Base-by-base conservation (phyloP, 2,888 invertebrate species). In the Exephanes ischioxanthus region DNA sequence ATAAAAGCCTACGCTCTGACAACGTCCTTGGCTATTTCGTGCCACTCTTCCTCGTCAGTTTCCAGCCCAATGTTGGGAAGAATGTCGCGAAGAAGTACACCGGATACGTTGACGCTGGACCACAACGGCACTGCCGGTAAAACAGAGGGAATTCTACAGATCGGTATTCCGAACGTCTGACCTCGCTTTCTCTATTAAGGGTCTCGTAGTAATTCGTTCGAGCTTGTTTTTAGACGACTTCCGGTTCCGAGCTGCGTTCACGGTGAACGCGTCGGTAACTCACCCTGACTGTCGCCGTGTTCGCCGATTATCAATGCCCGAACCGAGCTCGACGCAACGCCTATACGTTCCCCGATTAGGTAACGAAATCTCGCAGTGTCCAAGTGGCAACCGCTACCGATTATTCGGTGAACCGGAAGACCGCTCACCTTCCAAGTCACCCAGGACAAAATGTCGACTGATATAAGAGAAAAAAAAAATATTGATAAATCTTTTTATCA, bases 291-390 rank as follows among this genome's bases (percentile, higher is more conserved):
- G 86, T 96, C 95, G 11, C 96, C 96, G 89, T 96, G 96, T 90
- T 96, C 96, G n/a, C 96, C 96, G 85, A 96, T 95, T 76, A 96
- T 95, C 93, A 95, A 95, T 5, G 95, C 96, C 85, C 96, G 95
- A 75, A 95, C 94, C 81, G 95, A 95, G 53, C 94, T 93, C 0
- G 96, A 94, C 3, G 96, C 94, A 53, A 96, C 94, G 83, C 95
- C 94, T 51, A 96, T 91, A 87, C 95, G 94, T 89, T 96, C 94
- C 0, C 95, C 95, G 84, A 97, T 94, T 77, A 95, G 91, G 89
- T 94, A 95, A 14, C 95, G 94, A 92, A 96, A 96, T 88, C 96
- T 94, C 33, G 96, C 95, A 0, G 96, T 95, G 90, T 96, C 96
- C 84, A 96, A 92, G 91, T 95, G 95, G 41, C 96, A 96, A 80